These are phyloP conservation scores for Conistra vaccinii DNA, from an alignment of 2,888 invertebrate species.

Conservation along the genomic window DNA sequence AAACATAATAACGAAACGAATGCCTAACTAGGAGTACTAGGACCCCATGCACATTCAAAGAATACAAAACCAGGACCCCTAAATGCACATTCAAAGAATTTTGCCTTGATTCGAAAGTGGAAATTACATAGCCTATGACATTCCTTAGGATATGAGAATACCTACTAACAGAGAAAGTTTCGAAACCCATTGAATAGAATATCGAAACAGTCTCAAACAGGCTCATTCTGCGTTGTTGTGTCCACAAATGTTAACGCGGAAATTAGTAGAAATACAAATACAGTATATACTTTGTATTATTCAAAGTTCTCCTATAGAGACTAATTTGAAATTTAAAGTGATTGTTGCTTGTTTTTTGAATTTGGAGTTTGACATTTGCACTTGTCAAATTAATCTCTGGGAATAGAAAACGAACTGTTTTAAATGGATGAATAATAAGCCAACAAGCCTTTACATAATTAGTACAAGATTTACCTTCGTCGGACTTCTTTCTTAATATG, in stretches of 20 bases:
- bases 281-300: too few relatives aligned
- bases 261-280: neutral
- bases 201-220: slow-evolving; percentile 40
- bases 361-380: too few relatives aligned
- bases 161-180: slow-evolving; percentile 63
- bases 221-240: slow-evolving; percentile 15
- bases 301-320: too few relatives aligned
- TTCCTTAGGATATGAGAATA: slow-evolving; percentile 60
- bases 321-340: too few relatives aligned
- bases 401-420: too few relatives aligned
- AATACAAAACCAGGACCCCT: neutral
- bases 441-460: too few relatives aligned
- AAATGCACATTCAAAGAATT: slow-evolving; percentile 7
- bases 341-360: too few relatives aligned
- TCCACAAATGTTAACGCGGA: neutral
- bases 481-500: neutral
- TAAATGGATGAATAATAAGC: too few relatives aligned
- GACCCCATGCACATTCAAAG: neutral
- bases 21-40: neutral
- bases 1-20: neutral
- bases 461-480: too few relatives aligned
- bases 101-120: slow-evolving; percentile 56
- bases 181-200: slow-evolving; percentile 49
- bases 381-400: too few relatives aligned
- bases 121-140: slow-evolving; percentile 51